phyloP scores from a whole-genome alignment of 1,140 invertebrate species.

The Tetramorium simillimum region DNA sequence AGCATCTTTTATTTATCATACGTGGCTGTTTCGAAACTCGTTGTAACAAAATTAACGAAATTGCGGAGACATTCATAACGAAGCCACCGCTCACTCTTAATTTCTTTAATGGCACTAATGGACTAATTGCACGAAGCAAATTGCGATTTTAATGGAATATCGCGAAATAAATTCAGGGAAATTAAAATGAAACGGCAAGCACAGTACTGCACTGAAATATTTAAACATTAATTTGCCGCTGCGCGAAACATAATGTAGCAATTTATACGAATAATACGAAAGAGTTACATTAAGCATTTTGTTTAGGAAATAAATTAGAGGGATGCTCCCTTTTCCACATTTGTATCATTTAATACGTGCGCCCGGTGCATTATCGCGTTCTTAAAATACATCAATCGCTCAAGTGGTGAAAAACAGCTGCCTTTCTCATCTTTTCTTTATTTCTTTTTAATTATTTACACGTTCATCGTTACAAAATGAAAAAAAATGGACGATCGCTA shows the following conservation, averaged over 20 bases:
- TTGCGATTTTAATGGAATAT: slow-evolving; percentile 25
- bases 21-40: background rate
- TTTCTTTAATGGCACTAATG: slow-evolving; percentile 19
- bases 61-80: slow-evolving; percentile 33
- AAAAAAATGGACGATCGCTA: background rate
- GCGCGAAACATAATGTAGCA: background rate
- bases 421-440: background rate
- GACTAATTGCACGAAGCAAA: slow-evolving; percentile 15
- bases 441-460: background rate
- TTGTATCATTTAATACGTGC: background rate
- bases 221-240: slow-evolving; percentile 33
- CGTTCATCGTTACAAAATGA: background rate
- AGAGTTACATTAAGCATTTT: slow-evolving; percentile 13
- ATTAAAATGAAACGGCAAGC: slow-evolving; percentile 23
- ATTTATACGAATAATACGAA: background rate
- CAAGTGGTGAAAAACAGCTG: background rate
- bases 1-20: slow-evolving; percentile 17
- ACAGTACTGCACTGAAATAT: background rate
- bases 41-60: slow-evolving; percentile 27
- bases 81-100: background rate
- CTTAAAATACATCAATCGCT: background rate
- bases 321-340: background rate
- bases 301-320: background rate
- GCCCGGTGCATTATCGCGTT: background rate
- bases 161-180: background rate